Percentiles rank a stretch among this genome's conserved stretches.
Evolutionary conservation across 2,113 vertebrate genomes (phyloP).

Genomic region (Hemiprocne comata): DNA sequence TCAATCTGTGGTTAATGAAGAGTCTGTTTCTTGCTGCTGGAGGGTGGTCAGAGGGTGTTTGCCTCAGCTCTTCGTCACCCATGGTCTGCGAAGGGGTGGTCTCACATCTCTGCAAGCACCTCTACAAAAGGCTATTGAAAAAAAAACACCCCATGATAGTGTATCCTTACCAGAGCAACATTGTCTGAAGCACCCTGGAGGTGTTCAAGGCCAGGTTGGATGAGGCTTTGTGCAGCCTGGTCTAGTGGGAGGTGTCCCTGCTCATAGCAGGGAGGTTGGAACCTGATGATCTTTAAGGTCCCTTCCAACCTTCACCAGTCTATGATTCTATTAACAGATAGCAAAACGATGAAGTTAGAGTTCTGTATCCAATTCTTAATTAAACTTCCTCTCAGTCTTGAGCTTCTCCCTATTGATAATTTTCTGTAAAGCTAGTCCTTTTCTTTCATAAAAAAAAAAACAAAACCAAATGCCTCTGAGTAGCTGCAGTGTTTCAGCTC

Average conservation of each 20-base stretch:
- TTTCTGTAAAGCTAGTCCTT: not conserved
- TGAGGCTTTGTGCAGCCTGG: no score
- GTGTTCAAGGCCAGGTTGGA: no score
- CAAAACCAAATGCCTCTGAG: not conserved
- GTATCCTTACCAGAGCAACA: not conserved
- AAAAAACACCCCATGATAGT: not conserved
- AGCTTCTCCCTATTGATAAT: not conserved
- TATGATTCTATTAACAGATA: no score
- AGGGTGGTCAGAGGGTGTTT: not conserved
- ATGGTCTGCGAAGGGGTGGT: not conserved
- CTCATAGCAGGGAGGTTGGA: no score
- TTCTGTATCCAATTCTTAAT: not conserved
- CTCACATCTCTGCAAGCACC: not conserved
- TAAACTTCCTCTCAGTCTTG: not conserved
- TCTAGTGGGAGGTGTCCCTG: no score
- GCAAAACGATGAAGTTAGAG: not conserved
- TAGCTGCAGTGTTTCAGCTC: not conserved
- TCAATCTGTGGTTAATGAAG: not conserved
- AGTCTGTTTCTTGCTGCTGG: not conserved
- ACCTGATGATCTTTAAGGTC: no score
- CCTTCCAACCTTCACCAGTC: no score
- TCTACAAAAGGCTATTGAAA: not conserved
- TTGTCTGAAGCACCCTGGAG: no score
- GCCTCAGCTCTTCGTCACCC: not conserved
- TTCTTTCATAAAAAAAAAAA: not conserved